Conservation (phyloP, 1,140 invertebrate genomes). For the Thaumetopoea pityocampa region DNA sequence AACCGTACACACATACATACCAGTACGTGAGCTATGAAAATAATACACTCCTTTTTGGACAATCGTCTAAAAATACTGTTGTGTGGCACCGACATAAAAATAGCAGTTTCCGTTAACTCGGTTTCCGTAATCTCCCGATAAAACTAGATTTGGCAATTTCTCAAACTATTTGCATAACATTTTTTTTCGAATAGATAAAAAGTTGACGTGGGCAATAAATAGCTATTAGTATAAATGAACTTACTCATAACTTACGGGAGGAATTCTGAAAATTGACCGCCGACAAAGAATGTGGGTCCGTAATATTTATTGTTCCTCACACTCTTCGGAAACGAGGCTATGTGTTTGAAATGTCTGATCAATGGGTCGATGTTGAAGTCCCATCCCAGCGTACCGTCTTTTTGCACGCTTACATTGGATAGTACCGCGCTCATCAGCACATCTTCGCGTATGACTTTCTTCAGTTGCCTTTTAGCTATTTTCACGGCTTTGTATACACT, state of each 20-base stretch:
- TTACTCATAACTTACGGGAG: slow-evolving; percentile 20
- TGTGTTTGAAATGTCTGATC: slow-evolving; percentile 39
- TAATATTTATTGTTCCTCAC: slow-evolving; percentile 33
- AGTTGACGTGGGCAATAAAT: too few relatives aligned
- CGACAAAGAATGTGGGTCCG: slow-evolving; percentile 13
- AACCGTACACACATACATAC: too few relatives aligned
- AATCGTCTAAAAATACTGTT: too few relatives aligned
- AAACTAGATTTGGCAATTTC: too few relatives aligned
- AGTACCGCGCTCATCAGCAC: slow-evolving; percentile 31
- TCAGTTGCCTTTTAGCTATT: slow-evolving; percentile 33
- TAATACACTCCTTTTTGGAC: too few relatives aligned
- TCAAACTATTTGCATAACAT: too few relatives aligned
- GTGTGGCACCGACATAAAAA: too few relatives aligned
- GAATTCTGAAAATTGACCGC: slow-evolving; percentile 17
- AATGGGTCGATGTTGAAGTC: slow-evolving; percentile 44
- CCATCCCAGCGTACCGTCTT: slow-evolving; percentile 44
- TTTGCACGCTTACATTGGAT: slow-evolving; percentile 39
- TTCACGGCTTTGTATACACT: slow-evolving; percentile 29
- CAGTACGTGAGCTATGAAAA: too few relatives aligned
- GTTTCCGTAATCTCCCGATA: too few relatives aligned
- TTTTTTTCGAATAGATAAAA: too few relatives aligned
- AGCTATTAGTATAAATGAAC: too few relatives aligned
- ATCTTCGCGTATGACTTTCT: slow-evolving; percentile 31
- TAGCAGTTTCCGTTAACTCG: too few relatives aligned
- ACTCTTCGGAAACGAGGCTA: slow-evolving; percentile 34